These are phyloP conservation scores for Troides helena DNA, from an alignment of 2,888 invertebrate genomes.

Conservation along the genomic window DNA sequence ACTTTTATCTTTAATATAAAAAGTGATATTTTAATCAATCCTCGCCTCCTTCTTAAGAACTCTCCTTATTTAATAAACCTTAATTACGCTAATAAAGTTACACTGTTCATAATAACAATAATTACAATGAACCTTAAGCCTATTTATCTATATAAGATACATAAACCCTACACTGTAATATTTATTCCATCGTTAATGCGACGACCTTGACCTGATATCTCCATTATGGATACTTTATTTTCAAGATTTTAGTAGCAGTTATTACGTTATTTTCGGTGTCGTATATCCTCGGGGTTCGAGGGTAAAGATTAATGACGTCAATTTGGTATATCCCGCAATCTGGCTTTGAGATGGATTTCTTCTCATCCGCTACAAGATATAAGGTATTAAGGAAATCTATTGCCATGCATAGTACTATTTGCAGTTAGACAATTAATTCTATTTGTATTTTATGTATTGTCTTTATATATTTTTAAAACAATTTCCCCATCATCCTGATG, in stretches of 20 bases:
- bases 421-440: background rate
- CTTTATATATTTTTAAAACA: too few species aligned
- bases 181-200: background rate
- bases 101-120: too few species aligned
- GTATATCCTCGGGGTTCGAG: constrained; percentile 18
- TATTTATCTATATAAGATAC: too few species aligned
- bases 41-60: too few species aligned
- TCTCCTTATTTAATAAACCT: too few species aligned
- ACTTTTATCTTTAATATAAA: too few species aligned
- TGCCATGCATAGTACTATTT: background rate
- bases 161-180: too few species aligned
- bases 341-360: constrained; percentile 23
- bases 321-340: constrained; percentile 14
- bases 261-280: constrained; percentile 12
- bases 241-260: constrained; percentile 6
- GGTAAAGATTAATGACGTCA: constrained; percentile 25
- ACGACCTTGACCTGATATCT: constrained; percentile 6
- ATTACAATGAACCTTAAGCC: too few species aligned
- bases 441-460: too few species aligned
- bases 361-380: constrained; percentile 13
- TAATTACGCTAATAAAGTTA: too few species aligned
- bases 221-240: constrained; percentile 2
- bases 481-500: too few species aligned
- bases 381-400: constrained; percentile 6
- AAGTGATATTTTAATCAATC: too few species aligned